These are phyloP conservation scores for Aptenodytes patagonicus DNA, from an alignment of 2,113 vertebrate species.

Conservation along the genomic window DNA sequence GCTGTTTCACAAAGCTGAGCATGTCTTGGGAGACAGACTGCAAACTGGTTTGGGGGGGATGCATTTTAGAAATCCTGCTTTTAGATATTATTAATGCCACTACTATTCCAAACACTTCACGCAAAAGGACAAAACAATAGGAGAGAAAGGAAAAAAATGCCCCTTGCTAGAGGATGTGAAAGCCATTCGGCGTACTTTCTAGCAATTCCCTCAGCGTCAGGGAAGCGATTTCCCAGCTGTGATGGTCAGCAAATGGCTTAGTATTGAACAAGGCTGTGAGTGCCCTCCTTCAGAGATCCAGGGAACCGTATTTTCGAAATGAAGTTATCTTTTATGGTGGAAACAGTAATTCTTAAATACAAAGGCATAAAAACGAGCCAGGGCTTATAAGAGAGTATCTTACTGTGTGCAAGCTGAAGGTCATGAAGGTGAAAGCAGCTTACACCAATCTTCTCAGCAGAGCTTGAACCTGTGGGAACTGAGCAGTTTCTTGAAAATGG, in stretches of 20 bases:
- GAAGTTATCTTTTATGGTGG: background rate
- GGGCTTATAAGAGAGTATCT: background rate
- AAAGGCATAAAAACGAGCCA: background rate
- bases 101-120: background rate
- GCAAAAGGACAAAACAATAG: background rate
- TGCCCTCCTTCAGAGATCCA: background rate
- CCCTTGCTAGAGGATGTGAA: background rate
- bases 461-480: background rate
- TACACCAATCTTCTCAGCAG: background rate
- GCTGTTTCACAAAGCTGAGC: background rate
- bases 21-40: background rate
- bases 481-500: background rate
- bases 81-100: background rate
- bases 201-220: background rate
- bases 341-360: background rate
- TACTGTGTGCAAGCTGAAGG: background rate
- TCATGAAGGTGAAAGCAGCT: background rate
- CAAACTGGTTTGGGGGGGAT: background rate
- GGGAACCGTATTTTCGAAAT: background rate
- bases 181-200: background rate
- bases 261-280: background rate
- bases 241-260: constrained; percentile 2
- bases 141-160: background rate
- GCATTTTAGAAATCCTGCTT: background rate
- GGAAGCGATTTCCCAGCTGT: background rate